phyloP scores from a whole-genome alignment of 2,888 invertebrate genomes.

The Calameuta pallipes region DNA sequence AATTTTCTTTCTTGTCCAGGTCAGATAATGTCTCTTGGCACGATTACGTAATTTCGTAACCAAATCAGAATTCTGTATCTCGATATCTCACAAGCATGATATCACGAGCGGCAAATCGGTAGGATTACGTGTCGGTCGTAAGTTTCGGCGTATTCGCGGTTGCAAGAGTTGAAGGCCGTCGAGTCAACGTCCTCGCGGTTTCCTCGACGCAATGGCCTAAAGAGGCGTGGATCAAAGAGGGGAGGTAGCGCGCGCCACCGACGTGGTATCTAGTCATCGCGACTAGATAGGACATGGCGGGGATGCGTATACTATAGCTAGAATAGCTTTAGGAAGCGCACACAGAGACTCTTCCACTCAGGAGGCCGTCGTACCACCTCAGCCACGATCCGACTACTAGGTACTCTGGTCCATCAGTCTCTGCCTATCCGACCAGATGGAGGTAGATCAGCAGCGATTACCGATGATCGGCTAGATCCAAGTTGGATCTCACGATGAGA shows the following conservation, averaged over 20 bases:
- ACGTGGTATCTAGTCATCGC: not conserved
- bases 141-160: conserved; percentile 28
- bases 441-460: not conserved
- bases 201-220: conserved; percentile 28
- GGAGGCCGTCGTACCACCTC: not conserved
- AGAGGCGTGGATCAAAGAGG: conserved; percentile 30
- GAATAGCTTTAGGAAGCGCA: not conserved
- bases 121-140: not conserved
- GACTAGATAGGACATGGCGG: not conserved
- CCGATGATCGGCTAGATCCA: not conserved
- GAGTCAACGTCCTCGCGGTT: conserved; percentile 59
- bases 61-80: not conserved
- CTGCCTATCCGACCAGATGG: not conserved
- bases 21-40: not conserved
- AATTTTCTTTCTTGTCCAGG: not conserved
- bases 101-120: not conserved
- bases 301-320: not conserved
- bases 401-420: not conserved
- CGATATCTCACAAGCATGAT: not conserved
- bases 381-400: not conserved
- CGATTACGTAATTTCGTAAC: not conserved
- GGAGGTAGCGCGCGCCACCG: conserved; percentile 13
- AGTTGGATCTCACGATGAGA: not conserved
- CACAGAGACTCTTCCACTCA: not conserved
- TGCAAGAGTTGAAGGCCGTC: conserved; percentile 48